Base-by-base conservation (phyloP, 2,113 vertebrate genomes). In the Dipodomys merriami region DNA sequence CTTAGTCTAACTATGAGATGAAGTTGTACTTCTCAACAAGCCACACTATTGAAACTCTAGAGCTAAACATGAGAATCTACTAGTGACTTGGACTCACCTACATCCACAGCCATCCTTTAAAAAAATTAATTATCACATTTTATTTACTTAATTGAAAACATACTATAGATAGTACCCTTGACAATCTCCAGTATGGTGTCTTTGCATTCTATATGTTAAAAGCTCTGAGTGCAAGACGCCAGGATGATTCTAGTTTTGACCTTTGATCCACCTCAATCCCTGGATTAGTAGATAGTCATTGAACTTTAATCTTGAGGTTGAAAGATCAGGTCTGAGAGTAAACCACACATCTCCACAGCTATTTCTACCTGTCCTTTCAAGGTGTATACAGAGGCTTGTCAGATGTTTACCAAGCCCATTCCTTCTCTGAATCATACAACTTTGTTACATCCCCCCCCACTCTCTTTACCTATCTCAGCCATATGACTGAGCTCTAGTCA, bases 101-200 rank as follows among this genome's bases (percentile, higher is more conserved):
- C 1, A 29, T 29, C 13, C 33, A 80, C 39, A 39, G 39, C 39
- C 39, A 39, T 39, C 39, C 39, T 39, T 39, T 39, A 39, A 39
- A 39, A 39, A 39, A 39, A 39, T 98, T 98, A 98, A 98, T 98
- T 98, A 97, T 96, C 90, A 93, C 97, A 96, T 98, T 97, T 97
- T 98, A 97, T 98, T 98, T 98, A 97, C 96, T 96, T 98, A 97
- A 98, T 98, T 98, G 97, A 97, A 97, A 97, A 94, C 92, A 96
- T 86, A 89, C 96, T 94, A 76, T 97, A 97, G 95, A 94, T 97
- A 97, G 94, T 83, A 84, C 73, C 97, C 92, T 95, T 27, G 27
- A 97, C 96, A 97, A 82, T 97, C 97, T 96, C 91, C 0, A 1
- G 89, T 93, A 92, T 92, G 81, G 93, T 95, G 93, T 95, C 94